Percentiles rank a stretch among this genome's conserved stretches.
These are phyloP conservation scores for Cheilosia soror DNA, from an alignment of 2,888 invertebrate genomes.

Conservation along the genomic window DNA sequence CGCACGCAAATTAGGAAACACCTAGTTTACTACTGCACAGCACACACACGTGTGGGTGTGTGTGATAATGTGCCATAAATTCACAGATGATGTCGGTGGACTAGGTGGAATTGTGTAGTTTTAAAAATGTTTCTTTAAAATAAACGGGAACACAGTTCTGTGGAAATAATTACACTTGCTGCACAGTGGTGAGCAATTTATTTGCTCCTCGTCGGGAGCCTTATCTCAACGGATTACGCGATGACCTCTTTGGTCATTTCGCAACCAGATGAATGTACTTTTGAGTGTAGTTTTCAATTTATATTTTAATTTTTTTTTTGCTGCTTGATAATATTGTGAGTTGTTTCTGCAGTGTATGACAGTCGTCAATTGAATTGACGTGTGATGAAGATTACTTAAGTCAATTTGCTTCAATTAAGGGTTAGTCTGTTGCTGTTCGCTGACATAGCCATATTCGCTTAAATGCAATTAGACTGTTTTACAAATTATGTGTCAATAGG, in stretches of 20 bases:
- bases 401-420: slow-evolving; percentile 29
- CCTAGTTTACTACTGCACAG: slow-evolving; percentile 10
- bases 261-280: slow-evolving; percentile 47
- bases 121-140: background rate
- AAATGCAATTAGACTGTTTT: background rate
- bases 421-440: background rate
- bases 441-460: background rate
- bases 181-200: slow-evolving; percentile 23
- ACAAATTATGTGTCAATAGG: background rate
- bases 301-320: slow-evolving; percentile 17
- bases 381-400: slow-evolving; percentile 28
- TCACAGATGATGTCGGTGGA: background rate
- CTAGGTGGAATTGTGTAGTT: background rate
- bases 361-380: slow-evolving; percentile 14
- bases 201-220: slow-evolving; percentile 23
- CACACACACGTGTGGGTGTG: slow-evolving; percentile 4
- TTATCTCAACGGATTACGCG: slow-evolving; percentile 55
- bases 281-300: slow-evolving; percentile 26
- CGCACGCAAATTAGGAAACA: slow-evolving; percentile 54
- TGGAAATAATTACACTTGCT: slow-evolving; percentile 2
- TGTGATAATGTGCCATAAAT: slow-evolving; percentile 20
- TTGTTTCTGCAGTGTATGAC: background rate
- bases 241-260: slow-evolving; percentile 62
- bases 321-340: background rate
- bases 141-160: background rate